These are phyloP conservation scores for Pantherophis vulpinus DNA, from an alignment of 2,797 vertebrate genomes.

Conservation along the genomic window DNA sequence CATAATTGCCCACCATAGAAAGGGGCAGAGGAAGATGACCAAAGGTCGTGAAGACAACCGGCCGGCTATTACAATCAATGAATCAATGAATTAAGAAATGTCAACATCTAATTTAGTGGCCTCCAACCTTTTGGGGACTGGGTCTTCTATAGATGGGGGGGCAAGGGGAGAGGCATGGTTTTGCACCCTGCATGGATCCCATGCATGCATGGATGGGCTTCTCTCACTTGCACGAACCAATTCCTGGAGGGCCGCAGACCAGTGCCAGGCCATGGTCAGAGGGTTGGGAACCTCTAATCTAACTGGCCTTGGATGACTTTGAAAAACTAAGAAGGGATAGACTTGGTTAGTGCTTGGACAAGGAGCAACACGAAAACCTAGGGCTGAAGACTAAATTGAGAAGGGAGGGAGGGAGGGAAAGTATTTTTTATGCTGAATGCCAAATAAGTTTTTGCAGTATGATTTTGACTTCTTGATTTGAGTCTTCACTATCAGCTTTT, in stretches of 20 bases:
- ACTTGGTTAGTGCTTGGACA: not conserved
- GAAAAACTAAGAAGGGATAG: not conserved
- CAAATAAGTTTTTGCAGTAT: not conserved
- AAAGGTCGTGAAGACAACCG: not conserved
- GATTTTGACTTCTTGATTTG: not conserved
- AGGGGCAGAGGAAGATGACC: no score
- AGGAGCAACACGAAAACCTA: not conserved
- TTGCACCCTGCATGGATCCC: no score
- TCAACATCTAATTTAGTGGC: not conserved
- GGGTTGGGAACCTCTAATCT: no score
- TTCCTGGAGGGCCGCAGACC: no score
- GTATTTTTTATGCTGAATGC: not conserved
- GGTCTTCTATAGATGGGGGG: no score
- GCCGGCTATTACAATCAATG: not conserved
- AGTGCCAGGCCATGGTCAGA: no score
- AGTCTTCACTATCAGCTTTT: not conserved
- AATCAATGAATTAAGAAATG: not conserved
- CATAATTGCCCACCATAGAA: not conserved
- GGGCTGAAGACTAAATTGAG: not conserved
- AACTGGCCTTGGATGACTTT: not conserved
- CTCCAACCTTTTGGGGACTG: no score
- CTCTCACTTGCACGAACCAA: no score
- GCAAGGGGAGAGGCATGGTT: no score
- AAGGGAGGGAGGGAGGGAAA: not conserved
- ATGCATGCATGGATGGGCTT: no score